Percentiles rank a stretch among this genome's conserved stretches.
Conservation (phyloP, 2,113 vertebrate species). For the Gallinago media region DNA sequence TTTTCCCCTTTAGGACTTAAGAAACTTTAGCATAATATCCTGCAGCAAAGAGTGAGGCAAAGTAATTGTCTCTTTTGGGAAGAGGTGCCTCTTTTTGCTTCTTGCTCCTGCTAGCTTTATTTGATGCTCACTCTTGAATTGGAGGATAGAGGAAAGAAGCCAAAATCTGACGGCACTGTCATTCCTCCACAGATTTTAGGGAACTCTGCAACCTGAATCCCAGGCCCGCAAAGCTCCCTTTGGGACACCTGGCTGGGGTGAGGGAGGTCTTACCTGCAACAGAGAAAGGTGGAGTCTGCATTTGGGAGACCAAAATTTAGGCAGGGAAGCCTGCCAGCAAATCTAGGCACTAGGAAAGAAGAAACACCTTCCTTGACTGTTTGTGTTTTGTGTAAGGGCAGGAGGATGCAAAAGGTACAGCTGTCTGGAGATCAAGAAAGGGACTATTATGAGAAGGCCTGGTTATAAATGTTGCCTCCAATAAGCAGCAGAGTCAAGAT, state of each 20-base stretch:
- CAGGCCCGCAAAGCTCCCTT: background rate
- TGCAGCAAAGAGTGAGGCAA: background rate
- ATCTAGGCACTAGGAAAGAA: background rate
- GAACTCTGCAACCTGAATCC: background rate
- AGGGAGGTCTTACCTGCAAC: background rate
- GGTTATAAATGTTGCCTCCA: background rate
- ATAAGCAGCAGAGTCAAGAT: background rate
- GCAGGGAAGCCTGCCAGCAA: background rate
- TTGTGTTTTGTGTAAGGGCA: background rate
- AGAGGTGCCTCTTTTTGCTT: background rate
- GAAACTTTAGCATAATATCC: background rate
- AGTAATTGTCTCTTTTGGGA: background rate
- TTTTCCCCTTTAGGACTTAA: background rate
- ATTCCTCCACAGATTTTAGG: background rate
- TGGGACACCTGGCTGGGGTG: background rate
- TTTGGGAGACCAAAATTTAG: background rate
- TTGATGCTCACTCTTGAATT: background rate
- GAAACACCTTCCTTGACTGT: rapidly evolving
- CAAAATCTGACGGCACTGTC: background rate
- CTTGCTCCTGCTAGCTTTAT: background rate
- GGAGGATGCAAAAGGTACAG: background rate
- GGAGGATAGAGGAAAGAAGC: background rate
- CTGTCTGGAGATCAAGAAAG: background rate
- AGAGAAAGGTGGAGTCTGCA: background rate
- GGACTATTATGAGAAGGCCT: background rate